Evolutionary conservation across 2,797 vertebrate genomes (phyloP).

Genomic region (Cetoscarus ocellatus): DNA sequence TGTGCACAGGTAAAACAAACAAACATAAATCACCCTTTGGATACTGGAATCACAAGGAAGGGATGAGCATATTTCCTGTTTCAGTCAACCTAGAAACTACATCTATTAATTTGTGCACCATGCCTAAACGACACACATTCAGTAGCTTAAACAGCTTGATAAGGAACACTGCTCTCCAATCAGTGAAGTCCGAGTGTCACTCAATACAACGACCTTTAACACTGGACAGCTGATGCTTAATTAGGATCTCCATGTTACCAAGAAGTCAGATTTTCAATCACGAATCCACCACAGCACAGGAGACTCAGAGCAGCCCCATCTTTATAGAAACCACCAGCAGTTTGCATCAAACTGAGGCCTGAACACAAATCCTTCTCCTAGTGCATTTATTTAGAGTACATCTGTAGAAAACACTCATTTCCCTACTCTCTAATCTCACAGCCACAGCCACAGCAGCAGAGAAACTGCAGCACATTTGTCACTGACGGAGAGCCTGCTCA

Average conservation of each 20-base stretch:
- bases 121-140: not conserved
- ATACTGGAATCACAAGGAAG: too few species aligned
- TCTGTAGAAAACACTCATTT: constrained; percentile 5
- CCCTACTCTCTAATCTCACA: constrained; percentile 29
- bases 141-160: not conserved
- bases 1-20: too few species aligned
- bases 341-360: constrained; percentile 7
- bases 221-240: constrained; percentile 10
- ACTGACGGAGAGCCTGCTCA: constrained; percentile 30
- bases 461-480: constrained; percentile 45
- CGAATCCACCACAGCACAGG: constrained; percentile 20
- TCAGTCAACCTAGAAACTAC: too few species aligned
- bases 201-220: constrained; percentile 16
- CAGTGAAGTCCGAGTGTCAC: not conserved
- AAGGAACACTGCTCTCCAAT: not conserved
- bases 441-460: constrained; percentile 19
- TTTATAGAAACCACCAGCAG: constrained; percentile 2
- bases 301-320: constrained; percentile 20
- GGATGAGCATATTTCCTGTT: too few species aligned
- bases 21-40: too few species aligned
- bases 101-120: not conserved
- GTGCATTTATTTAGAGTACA: constrained; percentile 11
- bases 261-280: constrained; percentile 34
- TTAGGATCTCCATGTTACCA: constrained; percentile 28
- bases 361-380: constrained; percentile 14